Conservation (phyloP, 2,888 invertebrate species). For the Eulithis prunata region DNA sequence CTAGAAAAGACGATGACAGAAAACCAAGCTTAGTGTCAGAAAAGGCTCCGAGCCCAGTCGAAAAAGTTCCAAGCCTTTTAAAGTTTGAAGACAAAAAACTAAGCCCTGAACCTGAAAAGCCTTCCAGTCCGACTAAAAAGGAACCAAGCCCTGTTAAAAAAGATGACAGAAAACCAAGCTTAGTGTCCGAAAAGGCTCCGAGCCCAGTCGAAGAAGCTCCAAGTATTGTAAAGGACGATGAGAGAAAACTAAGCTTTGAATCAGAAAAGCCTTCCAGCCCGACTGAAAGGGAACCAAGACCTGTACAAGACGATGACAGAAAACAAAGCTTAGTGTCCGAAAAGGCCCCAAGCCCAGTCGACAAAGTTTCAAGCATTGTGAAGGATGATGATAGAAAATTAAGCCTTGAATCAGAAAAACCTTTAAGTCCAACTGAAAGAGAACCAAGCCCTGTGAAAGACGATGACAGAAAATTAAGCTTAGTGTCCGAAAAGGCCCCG, state of each 20-base stretch:
- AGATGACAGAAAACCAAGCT: slow-evolving; percentile 13
- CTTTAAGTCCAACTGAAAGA: not conserved
- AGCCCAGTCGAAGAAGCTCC: slow-evolving; percentile 18
- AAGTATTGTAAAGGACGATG: slow-evolving; percentile 19
- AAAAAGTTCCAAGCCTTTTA: slow-evolving; percentile 23
- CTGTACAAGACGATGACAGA: not conserved
- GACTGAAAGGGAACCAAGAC: slow-evolving; percentile 3
- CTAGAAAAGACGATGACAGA: not conserved
- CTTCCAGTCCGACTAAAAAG: slow-evolving; percentile 22
- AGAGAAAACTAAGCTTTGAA: not conserved
- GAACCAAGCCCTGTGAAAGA: not conserved
- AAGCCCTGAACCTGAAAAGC: not conserved
- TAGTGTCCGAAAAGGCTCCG: not conserved
- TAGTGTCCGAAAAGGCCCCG: not conserved
- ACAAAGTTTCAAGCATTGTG: not conserved
- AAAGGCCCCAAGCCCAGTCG: not conserved
- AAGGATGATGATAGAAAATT: not conserved
- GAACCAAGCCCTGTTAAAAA: slow-evolving; percentile 22
- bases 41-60: slow-evolving; percentile 24
- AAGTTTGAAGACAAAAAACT: slow-evolving; percentile 3
- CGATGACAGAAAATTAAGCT: slow-evolving; percentile 26
- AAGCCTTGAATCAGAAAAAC: slow-evolving; percentile 13
- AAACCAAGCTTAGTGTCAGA: slow-evolving; percentile 5
- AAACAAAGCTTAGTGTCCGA: not conserved
- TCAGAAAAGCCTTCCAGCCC: slow-evolving; percentile 18